Evolutionary conservation across 2,113 vertebrate species (phyloP), one percentile per base, ranked within the genome.

Genomic region (Gulo gulo): DNA sequence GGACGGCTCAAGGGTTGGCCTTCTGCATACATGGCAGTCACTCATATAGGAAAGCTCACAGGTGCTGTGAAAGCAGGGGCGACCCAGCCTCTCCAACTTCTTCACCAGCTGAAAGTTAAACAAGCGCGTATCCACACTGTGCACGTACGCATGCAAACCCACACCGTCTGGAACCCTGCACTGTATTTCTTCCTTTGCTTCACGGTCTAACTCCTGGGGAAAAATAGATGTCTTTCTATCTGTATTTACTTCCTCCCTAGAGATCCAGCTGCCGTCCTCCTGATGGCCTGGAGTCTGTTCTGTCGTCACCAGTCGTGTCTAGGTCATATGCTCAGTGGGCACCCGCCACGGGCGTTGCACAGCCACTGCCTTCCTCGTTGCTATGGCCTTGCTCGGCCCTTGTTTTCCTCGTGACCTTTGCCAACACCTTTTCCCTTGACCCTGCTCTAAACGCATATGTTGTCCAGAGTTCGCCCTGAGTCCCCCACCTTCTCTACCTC

Each of bases 11-110:
- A 59, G 20, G 3, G 1, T 20, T 65, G n/a, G 6, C 10, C 47
- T 23, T 50, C 42, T 2, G 50, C 7, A 14, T 0, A 0, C 39
- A 0, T 0, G 34, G 3, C 3, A 18, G 31, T 36, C 57, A 1
- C 6, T 6, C 4, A 2, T 6, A 3, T 13, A 21, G 47, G 82
- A 52, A 3, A 16, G 47, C 57, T 24, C 45, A 34, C 4, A 7
- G 39, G 14, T 6, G 20, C 20, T 6, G 5, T 21, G 31, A 73
- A 42, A 42, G 15, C 82, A 16, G 3, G 26, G 26, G 21, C 65
- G 6, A 8, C 45, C 14, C 2, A 0, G 7, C 55, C 21, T 39
- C 31, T 50, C 31, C 63, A 47, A 11, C 15, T 18, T 55, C 63
- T 26, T 74, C 36, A 24, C 9, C 31, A 21, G 26, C 24, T 26